Evolutionary conservation across 2,797 vertebrate species (phyloP).

Genomic region (Esox lucius): DNA sequence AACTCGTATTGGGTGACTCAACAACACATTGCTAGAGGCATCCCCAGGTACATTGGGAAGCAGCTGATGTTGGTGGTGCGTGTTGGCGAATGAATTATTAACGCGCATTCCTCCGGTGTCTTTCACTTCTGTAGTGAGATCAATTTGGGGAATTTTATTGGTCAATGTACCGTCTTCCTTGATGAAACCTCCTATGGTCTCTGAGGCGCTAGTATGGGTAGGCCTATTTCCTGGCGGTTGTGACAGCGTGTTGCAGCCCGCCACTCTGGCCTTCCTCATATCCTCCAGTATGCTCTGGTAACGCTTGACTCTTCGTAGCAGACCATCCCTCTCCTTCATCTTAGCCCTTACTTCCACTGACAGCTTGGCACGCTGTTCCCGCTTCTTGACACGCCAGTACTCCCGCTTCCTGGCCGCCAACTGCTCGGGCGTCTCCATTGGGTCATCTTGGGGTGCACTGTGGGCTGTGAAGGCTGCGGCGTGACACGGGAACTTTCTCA

Average conservation of each 20-base stretch:
- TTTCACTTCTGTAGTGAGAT: conserved; percentile 17
- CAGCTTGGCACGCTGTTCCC: conserved; percentile 77
- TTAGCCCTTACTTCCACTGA: conserved; percentile 63
- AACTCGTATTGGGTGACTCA: conserved; percentile 10
- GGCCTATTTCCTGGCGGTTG: conserved; percentile 40
- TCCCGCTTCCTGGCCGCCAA: conserved; percentile 71
- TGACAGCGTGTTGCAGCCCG: conserved; percentile 18
- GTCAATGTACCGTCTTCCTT: conserved; percentile 76
- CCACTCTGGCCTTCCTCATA: conserved; percentile 57
- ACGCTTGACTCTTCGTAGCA: conserved; percentile 66
- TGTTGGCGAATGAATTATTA: conserved; percentile 3
- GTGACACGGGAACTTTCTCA: conserved; percentile 37
- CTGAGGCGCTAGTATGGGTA: conserved; percentile 31
- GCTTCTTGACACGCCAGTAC: conserved; percentile 79
- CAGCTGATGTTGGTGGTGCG: conserved; percentile 23
- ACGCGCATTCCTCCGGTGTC: conserved; percentile 1
- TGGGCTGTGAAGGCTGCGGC: conserved; percentile 36
- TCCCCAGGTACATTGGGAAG: conserved; percentile 6
- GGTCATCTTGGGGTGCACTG: conserved; percentile 46
- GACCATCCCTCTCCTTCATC: conserved; percentile 69
- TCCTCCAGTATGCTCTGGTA: conserved; percentile 72
- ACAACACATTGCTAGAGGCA: background rate
- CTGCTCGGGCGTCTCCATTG: conserved; percentile 67
- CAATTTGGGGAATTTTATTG: conserved; percentile 46
- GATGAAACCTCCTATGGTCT: conserved; percentile 75